Conservation (phyloP, 2,888 invertebrate genomes). For the Ligdia adustata region DNA sequence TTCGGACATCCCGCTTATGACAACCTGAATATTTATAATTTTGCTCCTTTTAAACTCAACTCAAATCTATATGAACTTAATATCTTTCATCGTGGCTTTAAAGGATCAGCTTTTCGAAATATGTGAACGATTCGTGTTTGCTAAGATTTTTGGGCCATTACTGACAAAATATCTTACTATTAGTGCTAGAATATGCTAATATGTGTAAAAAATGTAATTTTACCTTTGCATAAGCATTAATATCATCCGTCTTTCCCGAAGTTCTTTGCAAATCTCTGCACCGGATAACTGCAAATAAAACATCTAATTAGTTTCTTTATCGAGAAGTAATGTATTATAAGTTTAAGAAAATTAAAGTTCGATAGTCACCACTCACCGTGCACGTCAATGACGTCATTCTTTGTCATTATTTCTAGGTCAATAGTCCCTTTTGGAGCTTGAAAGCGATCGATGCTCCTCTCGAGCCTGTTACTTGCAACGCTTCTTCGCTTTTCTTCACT, state of each 20-base stretch:
- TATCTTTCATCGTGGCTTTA: too few species aligned
- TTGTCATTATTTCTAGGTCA: conserved; percentile 85
- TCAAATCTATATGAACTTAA: too few species aligned
- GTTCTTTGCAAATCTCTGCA: conserved; percentile 89
- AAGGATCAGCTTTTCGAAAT: too few species aligned
- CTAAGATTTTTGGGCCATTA: too few species aligned
- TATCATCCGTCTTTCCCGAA: conserved; percentile 85
- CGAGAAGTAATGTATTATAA: conserved; percentile 8
- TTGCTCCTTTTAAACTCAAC: too few species aligned
- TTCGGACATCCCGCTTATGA: conserved; percentile 77
- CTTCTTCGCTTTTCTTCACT: conserved; percentile 82
- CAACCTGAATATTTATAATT: conserved; percentile 84
- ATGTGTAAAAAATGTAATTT: too few species aligned
- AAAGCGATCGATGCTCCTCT: conserved; percentile 64
- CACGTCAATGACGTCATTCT: conserved; percentile 85
- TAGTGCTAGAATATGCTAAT: too few species aligned
- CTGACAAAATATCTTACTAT: too few species aligned
- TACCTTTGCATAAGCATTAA: conserved; percentile 93
- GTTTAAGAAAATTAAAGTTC: conserved; percentile 31
- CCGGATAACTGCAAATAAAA: conserved; percentile 87
- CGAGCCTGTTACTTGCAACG: conserved; percentile 74
- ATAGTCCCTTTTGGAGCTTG: conserved; percentile 82
- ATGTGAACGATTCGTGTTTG: too few species aligned
- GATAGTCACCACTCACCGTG: conserved; percentile 87
- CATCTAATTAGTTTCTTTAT: neutral